Base-by-base conservation (phyloP, 2,113 vertebrate species). In the Periophthalmodon schlosseri region DNA sequence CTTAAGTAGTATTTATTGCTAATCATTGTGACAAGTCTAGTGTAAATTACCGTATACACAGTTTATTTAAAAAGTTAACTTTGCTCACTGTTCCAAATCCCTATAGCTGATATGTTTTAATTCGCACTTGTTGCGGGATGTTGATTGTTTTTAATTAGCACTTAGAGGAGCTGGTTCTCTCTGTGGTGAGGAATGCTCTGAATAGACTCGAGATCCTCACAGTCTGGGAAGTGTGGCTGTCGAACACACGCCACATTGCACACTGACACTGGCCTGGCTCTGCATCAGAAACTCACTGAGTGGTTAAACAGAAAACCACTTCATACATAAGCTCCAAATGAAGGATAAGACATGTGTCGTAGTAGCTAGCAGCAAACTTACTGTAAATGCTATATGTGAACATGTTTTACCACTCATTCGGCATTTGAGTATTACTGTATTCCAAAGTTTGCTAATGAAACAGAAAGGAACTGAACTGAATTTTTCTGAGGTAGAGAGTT, bases 91-190 rank as follows among this genome's bases (percentile, higher is more conserved):
- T 65, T 65, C 34, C 34, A 21, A 44, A 65, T 4, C 16, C 16
- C 13, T 34, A 6, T 10, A 16, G 28, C 3, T 20, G 90, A 70
- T 90, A 85, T 72, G 75, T 80, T 93, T 91, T 90, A 88, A 90
- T 91, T 92, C 82, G 64, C 84, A 89, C 72, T 33, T 88, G 79
- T 77, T 74, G 77, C 74, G 68, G 72, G 77, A 68, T 44, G 90
- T 87, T 85, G 74, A 80, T 84, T 68, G 79, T 84, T 94, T 95
- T 93, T 92, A 90, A 92, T 93, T 94, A 91, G 73, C 88, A 91
- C 80, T 61, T 86, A 76, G 72, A 76, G 83, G 74, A 72, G 78
- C 75, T 49, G 68, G 88, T 88, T 89, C 81, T 92, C 86, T 77
- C 70, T 33, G 72, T 44, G 65, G 84, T 92, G 86, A 94, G 80